phyloP scores from a whole-genome alignment of 92 coral and sea anemone species.

The Palythoa grandiflora region DNA sequence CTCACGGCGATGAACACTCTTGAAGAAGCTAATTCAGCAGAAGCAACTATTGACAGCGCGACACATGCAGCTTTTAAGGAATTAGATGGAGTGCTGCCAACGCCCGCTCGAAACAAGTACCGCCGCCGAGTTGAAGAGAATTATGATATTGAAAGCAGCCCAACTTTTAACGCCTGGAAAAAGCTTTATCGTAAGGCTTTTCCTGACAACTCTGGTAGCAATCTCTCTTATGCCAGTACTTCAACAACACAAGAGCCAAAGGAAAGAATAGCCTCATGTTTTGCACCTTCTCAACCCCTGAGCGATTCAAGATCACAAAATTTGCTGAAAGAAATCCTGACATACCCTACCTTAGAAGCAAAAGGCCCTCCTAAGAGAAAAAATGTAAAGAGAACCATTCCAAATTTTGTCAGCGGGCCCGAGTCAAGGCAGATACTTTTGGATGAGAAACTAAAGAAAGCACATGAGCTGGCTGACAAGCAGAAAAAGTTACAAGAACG shows the following conservation, averaged over 20 bases:
- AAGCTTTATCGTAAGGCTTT: constrained; percentile 24
- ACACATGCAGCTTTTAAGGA: constrained; percentile 40
- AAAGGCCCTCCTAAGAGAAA: constrained; percentile 51
- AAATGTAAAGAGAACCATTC: constrained; percentile 50
- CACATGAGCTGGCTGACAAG: constrained; percentile 52
- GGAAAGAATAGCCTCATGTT: neutral
- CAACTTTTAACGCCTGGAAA: constrained; percentile 50
- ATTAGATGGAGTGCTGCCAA: constrained; percentile 40
- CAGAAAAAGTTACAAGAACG: constrained; percentile 45
- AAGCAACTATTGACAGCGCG: neutral
- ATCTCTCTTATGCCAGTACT: neutral
- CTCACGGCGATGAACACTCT: neutral
- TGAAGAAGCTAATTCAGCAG: neutral
- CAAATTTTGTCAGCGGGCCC: constrained; percentile 61
- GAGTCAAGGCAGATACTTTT: constrained; percentile 56
- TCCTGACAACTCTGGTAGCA: neutral
- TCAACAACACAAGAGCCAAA: neutral
- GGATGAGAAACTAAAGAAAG: constrained; percentile 59
- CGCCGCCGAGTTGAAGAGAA: constrained; percentile 37
- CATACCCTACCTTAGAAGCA: constrained; percentile 32
- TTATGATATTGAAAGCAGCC: constrained; percentile 54
- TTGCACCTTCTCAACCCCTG: neutral
- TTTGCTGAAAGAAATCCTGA: constrained; percentile 1
- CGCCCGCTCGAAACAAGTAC: constrained; percentile 40
- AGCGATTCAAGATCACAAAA: neutral